Conservation (phyloP, 2,797 vertebrate species). For the Notamacropus eugenii region DNA sequence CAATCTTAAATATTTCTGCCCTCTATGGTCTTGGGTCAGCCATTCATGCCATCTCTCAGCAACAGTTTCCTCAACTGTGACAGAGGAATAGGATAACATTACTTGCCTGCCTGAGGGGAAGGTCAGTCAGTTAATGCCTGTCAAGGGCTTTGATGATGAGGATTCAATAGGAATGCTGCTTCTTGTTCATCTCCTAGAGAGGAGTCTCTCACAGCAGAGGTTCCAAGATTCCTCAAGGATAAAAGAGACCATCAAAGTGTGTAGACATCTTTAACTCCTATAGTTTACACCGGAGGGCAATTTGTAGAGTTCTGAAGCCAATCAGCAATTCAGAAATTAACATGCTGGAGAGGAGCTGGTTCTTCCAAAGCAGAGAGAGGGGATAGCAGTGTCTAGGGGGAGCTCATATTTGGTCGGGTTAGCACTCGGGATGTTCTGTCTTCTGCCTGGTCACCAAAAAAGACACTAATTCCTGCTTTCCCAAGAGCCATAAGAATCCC, state of each 20-base stretch:
- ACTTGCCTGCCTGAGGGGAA: background rate
- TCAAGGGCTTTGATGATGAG: background rate
- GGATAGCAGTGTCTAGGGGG: background rate
- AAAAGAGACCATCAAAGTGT: background rate
- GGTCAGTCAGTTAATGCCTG: background rate
- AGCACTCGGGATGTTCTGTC: background rate
- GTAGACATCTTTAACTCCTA: background rate
- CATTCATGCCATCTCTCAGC: background rate
- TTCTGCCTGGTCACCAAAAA: background rate
- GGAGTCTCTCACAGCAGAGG: background rate
- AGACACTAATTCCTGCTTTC: background rate
- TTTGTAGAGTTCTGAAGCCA: background rate
- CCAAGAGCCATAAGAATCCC: background rate
- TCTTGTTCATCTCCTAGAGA: background rate
- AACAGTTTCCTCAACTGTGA: background rate
- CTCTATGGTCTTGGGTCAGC: background rate
- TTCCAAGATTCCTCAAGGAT: background rate
- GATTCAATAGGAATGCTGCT: background rate
- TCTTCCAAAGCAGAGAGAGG: background rate
- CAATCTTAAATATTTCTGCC: background rate
- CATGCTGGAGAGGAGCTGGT: background rate
- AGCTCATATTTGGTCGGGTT: background rate
- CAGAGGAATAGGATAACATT: background rate
- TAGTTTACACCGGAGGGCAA: background rate
- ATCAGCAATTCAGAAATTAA: background rate